Evolutionary conservation across 1,140 invertebrate species (phyloP), one percentile per base, ranked within the genome.

Genomic region (Galleria mellonella): DNA sequence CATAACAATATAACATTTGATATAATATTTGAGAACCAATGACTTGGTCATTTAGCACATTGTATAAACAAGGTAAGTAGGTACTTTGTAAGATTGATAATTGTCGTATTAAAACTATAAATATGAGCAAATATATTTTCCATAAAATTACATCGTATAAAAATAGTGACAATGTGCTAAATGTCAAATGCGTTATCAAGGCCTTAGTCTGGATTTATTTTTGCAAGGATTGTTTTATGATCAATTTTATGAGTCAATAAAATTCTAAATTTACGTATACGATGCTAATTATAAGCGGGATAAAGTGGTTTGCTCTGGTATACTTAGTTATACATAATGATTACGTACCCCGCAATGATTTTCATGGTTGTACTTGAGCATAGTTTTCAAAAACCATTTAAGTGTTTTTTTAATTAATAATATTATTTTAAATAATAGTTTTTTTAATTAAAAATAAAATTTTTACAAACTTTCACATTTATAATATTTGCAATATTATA

Each of bases 191-290:
- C 9, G 32, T 11, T 35, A 15, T 37, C 15, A 37, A 37, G 35
- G 35, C 17, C 14, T 17, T 9, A 3, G 17, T 2, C 9, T n/a
- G 35, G 35, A 37, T 37, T 37, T 15, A 37, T 15, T 37, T 7
- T 37, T 5, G 17, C 17, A 15, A 9, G n/a, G 15, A 37, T 17
- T 37, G 35, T 23, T 37, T 37, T n/a, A 37, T 37, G 9, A n/a
- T 23, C 13, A n/a, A 37, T 37, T 37, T 37, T 37, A 37, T n/a
- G 35, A 37, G 35, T 37, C 4, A 17, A 37, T 37, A 37, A 37
- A 37, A 37, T 15, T 37, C 14, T 37, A 37, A 37, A 37, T 37
- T 37, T 37, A 37, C 9, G 17, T 17, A n/a, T n/a, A n/a, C n/a
- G 13, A 17, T 13, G 4, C 35, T 15, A 37, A 37, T 37, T 37